Evolutionary conservation across 2,113 vertebrate genomes (phyloP), one percentile per base, ranked within the genome.

Genomic region (Bujurquina vittata): DNA sequence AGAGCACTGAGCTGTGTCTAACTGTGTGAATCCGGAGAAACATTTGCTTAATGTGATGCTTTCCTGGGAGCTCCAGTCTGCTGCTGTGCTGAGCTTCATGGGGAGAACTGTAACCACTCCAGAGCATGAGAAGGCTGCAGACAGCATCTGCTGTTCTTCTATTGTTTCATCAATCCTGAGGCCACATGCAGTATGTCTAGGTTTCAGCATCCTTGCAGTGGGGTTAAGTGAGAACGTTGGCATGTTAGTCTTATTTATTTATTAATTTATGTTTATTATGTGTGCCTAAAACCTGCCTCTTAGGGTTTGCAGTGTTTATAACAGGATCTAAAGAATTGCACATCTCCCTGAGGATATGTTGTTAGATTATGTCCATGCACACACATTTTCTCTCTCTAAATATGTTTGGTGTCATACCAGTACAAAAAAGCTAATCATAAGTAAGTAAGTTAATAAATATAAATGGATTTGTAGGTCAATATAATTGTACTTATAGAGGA

Each of bases 81-180:
- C 67, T 79, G 67, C 79, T 63, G 75, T 23, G 35, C 72, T 33
- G 20, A 35, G 56, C 62, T 85, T 61, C 79, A 72, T 77, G n/a
- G 33, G 62, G 75, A 40, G 78, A 60, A 29, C 54, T 46, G 46
- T 55, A 61, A 72, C 78, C 58, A 79, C 80, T 56, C 77, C 20
- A 60, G 77, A 73, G 65, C 73, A 12, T 7, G 37, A 73, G 37
- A 49, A n/a, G n/a, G 76, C 54, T 65, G 75, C 79, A 67, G 80
- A 79, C 80, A 40, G 80, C 65, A 82, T 87, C 84, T 81, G 84
- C 62, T 75, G 54, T 31, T 57, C 55, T 57, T 72, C 61, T 40
- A 74, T 77, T 74, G 80, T 80, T 76, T 69, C 65, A 59, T 43
- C 12, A 55, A 58, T 59, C 87, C 69, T 5, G 12, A 78, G 75